A percentile compares a stretch with the other conserved stretches of the same genome.
These are phyloP conservation scores for Melanotaenia nigrans DNA, from an alignment of 2,797 vertebrate species.

Conservation along the genomic window DNA sequence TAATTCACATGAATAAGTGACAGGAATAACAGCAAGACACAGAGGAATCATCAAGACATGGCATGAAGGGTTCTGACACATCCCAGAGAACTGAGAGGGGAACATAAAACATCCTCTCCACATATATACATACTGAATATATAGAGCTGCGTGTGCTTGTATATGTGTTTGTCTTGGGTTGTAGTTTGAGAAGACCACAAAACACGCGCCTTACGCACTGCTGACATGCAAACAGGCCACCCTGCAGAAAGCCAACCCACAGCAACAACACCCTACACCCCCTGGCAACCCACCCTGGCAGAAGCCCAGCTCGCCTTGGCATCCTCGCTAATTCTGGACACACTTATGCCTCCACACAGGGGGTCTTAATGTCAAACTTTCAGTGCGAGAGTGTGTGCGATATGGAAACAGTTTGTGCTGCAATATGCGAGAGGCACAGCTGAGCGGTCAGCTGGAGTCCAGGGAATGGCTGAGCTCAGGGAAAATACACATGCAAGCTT, in stretches of 20 bases:
- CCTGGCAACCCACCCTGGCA: constrained; percentile 51
- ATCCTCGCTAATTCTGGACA: constrained; percentile 77
- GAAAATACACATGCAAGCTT: constrained; percentile 50
- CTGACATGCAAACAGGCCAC: constrained; percentile 54
- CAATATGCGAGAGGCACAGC: constrained; percentile 72
- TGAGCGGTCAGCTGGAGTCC: constrained; percentile 71
- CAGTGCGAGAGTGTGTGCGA: constrained; percentile 51
- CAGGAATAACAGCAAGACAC: not conserved
- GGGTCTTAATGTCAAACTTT: constrained; percentile 66
- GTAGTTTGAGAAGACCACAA: constrained; percentile 50
- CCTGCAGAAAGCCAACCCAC: constrained; percentile 60
- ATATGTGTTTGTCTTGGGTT: constrained; percentile 48
- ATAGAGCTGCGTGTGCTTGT: constrained; percentile 19
- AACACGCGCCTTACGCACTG: constrained; percentile 58
- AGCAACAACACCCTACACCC: constrained; percentile 41
- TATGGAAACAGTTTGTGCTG: constrained; percentile 68
- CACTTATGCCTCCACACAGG: constrained; percentile 59
- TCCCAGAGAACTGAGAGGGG: constrained; percentile 34
- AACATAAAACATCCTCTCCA: constrained; percentile 33
- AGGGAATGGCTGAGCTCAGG: constrained; percentile 73
- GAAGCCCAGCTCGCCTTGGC: constrained; percentile 49
- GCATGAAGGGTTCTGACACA: constrained; percentile 34
- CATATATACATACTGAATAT: constrained; percentile 4
- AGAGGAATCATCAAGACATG: constrained; percentile 18
- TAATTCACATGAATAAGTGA: not conserved